phyloP scores from a whole-genome alignment of 2,797 vertebrate species.

The Pitangus sulphuratus region DNA sequence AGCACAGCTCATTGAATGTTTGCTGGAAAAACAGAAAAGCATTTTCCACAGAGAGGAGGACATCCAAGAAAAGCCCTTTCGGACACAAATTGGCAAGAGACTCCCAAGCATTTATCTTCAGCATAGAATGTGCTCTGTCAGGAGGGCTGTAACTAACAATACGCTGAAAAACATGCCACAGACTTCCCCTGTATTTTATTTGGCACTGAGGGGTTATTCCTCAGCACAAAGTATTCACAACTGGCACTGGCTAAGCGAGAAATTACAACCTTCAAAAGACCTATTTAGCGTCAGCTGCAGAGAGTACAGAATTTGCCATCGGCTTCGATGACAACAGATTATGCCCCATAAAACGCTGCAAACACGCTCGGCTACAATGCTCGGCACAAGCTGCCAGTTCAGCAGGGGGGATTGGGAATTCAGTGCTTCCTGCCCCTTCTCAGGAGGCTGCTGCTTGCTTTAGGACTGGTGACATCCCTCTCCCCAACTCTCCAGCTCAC shows the following conservation, averaged over 20 bases:
- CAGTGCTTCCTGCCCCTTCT: background rate
- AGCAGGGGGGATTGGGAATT: background rate
- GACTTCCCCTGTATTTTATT: conserved; percentile 78
- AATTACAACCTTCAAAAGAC: conserved; percentile 78
- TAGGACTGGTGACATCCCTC: background rate
- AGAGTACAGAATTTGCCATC: conserved; percentile 69
- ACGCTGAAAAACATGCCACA: conserved; percentile 76
- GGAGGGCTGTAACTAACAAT: conserved; percentile 77
- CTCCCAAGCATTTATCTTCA: conserved; percentile 74
- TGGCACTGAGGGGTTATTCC: conserved; percentile 75
- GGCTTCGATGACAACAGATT: conserved; percentile 71
- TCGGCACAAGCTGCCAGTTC: background rate
- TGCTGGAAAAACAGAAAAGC: conserved; percentile 73
- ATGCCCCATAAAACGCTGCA: conserved; percentile 22
- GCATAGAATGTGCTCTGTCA: conserved; percentile 77
- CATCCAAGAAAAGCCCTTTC: conserved; percentile 76
- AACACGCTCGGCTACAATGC: background rate
- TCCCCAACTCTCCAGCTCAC: background rate
- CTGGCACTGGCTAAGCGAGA: conserved; percentile 75
- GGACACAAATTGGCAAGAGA: conserved; percentile 68
- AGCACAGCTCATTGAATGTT: conserved; percentile 65
- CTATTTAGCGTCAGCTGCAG: conserved; percentile 74
- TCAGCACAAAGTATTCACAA: conserved; percentile 76
- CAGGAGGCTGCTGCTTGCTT: background rate
- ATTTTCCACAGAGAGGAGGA: conserved; percentile 70